Base-by-base conservation (phyloP, 2,797 vertebrate genomes). In the Salmo trutta region DNA sequence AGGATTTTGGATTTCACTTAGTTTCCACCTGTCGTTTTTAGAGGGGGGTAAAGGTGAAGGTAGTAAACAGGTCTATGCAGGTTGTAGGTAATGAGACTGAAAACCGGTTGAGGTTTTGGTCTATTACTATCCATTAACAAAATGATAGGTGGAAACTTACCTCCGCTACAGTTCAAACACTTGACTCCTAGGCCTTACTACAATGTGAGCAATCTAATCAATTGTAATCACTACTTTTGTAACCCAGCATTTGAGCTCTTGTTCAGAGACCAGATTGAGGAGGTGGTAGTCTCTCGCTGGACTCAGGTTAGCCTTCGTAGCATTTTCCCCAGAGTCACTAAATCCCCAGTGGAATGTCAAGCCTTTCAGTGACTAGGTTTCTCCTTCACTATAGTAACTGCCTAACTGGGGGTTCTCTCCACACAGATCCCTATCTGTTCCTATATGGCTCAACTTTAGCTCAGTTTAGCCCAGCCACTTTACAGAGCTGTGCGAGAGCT, bases 341-440 rank as follows among this genome's bases (percentile, higher is more conserved):
- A 93, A 94, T 93, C 92, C 88, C 84, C 73, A 65, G 14, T 86
- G 90, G 93, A 93, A 94, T 93, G 88, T 77, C 66, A 27, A 27
- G 76, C 89, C 91, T 91, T 88, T 93, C 88, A 91, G 81, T 89
- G 77, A 82, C 81, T 74, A 82, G 82, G 77, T 87, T 82, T 90
- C 67, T 72, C 75, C 65, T 74, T 75, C 82, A 78, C 86, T 78
- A 41, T 68, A 47, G 78, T 36, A 53, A n/a, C 83, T 59, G 27
- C 77, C 78, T 41, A 82, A 79, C 75, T 64, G 59, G 10, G 10
- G 3, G 21, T 24, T 21, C 10, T 14, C 66, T 36, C 31, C 79
- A 76, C 77, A 74, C 80, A 91, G 91, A 92, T 93, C 78, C 29
- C 69, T 89, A 90, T 93, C 91, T 83, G 16, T 81, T 77, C 78